These are phyloP conservation scores for Heliconius ismenius DNA, from an alignment of 2,888 invertebrate species.

Conservation along the genomic window DNA sequence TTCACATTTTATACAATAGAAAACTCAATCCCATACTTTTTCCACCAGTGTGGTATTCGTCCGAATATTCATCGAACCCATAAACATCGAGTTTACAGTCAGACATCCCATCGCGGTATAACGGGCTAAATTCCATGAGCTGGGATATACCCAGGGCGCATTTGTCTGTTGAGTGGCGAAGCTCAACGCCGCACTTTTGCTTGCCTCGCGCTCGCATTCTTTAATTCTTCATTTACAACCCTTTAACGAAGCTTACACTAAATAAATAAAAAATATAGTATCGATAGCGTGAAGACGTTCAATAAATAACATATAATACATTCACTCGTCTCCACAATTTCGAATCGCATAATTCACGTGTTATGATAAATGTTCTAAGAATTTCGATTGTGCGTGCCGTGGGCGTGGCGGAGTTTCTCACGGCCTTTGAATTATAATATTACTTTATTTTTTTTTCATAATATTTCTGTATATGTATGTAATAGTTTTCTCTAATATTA, in stretches of 20 bases:
- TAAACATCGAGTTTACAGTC: too few species aligned
- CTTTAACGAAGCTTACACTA: neutral
- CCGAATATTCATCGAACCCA: too few species aligned
- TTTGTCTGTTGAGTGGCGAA: too few species aligned
- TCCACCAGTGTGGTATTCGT: too few species aligned
- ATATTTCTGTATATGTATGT: conserved; percentile 10
- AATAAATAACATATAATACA: conserved; percentile 38
- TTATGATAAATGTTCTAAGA: conserved; percentile 49
- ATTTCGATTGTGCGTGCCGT: conserved; percentile 44
- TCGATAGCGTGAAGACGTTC: conserved; percentile 35
- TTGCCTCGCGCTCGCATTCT: too few species aligned
- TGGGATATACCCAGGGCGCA: too few species aligned
- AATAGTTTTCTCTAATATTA: conserved; percentile 25
- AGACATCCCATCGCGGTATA: too few species aligned
- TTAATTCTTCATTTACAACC: too few species aligned
- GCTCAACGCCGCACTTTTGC: too few species aligned
- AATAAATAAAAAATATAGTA: conserved; percentile 10
- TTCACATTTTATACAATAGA: too few species aligned
- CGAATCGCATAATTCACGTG: conserved; percentile 41
- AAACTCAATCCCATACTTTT: too few species aligned
- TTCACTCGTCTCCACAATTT: conserved; percentile 38
- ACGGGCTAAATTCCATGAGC: too few species aligned
- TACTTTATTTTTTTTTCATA: conserved; percentile 39
- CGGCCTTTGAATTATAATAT: conserved; percentile 48
- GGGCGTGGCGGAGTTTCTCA: conserved; percentile 47